Base-by-base conservation (phyloP, 1,140 invertebrate genomes). In the Phenacoccus solenopsis region DNA sequence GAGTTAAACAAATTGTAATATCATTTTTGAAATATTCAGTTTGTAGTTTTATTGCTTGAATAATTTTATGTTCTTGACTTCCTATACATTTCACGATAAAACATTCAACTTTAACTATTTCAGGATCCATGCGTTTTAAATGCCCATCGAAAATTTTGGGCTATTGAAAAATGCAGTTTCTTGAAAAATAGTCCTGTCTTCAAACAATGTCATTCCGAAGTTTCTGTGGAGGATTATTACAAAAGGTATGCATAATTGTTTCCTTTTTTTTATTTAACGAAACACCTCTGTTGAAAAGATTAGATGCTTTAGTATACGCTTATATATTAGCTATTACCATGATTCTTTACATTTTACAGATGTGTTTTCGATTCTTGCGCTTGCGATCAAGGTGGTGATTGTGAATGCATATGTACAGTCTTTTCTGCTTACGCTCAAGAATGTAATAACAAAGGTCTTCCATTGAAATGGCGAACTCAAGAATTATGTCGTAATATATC, bases 311-410 rank as follows among this genome's bases (percentile, higher is more conserved):
- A 12, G 24, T 27, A 5, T 7, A 5, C 57, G 57, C 5, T 5
- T 9, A n/a, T 21, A n/a, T 61, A 61, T 35, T 68, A 30, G 3
- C 67, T 12, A 13, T 61, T n/a, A 13, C 9, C n/a, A 16, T 69
- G 20, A 68, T 32, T 12, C 22, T 64, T 71, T 10, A 28, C 1
- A 49, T n/a, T 70, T 72, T 67, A n/a, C 67, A 81, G 87, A 56
- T 94, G 91, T 77, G 84, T 90, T 69, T 85, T 85, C 69, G 91
- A 94, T 79, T 83, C 89, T 0, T 96, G 92, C 79, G 90, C 87
- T 25, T 96, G 94, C 78, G 91, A 94, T 78, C 80, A 85, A 75
- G 93, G 93, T 21, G 93, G 87, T 0, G 93, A 95, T 77, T 96
- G 93, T 76, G 88, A 90, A 70, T 96, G 93, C 79, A 78, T 94